Conservation (phyloP, 2,888 invertebrate species). For the Dicyrtomina minuta region DNA sequence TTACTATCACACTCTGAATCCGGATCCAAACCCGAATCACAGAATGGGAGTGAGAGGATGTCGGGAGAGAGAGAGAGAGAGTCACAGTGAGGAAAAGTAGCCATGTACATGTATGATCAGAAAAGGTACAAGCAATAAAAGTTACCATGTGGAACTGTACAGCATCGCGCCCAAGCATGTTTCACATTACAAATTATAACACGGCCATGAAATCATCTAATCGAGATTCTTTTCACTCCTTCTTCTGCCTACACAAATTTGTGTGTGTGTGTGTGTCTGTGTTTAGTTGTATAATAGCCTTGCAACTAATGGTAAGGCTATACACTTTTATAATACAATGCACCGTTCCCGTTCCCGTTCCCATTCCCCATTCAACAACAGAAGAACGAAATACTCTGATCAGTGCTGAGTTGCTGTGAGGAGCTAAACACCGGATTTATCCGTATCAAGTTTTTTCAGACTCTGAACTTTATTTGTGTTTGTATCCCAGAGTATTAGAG, state of each 20-base stretch:
- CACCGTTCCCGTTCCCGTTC: not conserved
- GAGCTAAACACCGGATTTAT: no score
- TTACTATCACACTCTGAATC: not conserved
- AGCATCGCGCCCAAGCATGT: slow-evolving; percentile 11
- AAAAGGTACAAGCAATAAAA: not conserved
- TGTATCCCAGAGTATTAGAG: no score
- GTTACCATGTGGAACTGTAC: slow-evolving; percentile 3
- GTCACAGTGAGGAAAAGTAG: not conserved
- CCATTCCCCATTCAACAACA: not conserved
- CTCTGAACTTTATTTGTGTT: no score
- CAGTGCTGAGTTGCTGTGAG: no score
- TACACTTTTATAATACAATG: no score
- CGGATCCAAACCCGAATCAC: not conserved
- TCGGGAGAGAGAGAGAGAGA: not conserved
- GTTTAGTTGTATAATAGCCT: no score
- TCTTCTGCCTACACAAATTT: slow-evolving; percentile 14
- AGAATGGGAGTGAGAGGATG: not conserved
- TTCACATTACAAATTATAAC: slow-evolving; percentile 33
- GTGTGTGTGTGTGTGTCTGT: no score
- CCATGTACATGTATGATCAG: not conserved
- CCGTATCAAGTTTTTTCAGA: no score
- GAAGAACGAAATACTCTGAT: no score
- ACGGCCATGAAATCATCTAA: slow-evolving; percentile 32
- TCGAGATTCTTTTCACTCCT: slow-evolving; percentile 25
- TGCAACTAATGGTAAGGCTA: no score